Evolutionary conservation across 1,140 invertebrate genomes (phyloP), one percentile per base, ranked within the genome.

Genomic region (Procambarus clarkii): DNA sequence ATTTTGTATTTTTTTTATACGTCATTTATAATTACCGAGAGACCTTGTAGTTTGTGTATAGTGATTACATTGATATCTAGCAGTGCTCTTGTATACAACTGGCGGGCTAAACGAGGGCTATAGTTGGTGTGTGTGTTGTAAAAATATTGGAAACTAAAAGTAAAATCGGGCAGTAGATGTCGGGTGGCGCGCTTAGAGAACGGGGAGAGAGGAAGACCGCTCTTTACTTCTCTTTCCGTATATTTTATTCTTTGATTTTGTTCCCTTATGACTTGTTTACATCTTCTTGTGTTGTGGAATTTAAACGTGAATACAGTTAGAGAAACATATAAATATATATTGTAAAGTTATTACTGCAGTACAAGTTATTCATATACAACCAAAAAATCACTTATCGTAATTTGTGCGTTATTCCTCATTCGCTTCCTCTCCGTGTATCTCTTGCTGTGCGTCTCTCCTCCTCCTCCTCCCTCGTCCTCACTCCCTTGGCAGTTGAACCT

Each of bases 401-500:
- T 91, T 91, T 74, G 54, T 79, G 34, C 34, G 18, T 91, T 69
- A 48, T 91, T 69, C 89, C 83, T 85, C 89, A 79, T 91, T 91
- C 89, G 89, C 82, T 91, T 91, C 89, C 89, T 91, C 74, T 85
- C 64, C 54, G 48, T 69, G 78, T 48, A 13, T 79, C 18, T 81
- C 60, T 46, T 71, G n/a, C 46, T 46, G 15, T 74, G 13, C 48
- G n/a, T 74, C 44, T 50, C 77, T 78, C 71, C 54, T 76, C 58
- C 60, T 76, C 64, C 34, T 34, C 34, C 34, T 34, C 34, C 34
- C 69, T 77, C 81, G 58, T 82, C 46, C 89, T 85, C 83, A 69
- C 89, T 69, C 46, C 77, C 82, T 91, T 91, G 89, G 89, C 89
- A 91, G 89, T 91, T 79, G 76, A 71, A 79, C 89, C 89, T 91